Conservation (phyloP, 1,140 invertebrate genomes). For the Lethrus apterus region DNA sequence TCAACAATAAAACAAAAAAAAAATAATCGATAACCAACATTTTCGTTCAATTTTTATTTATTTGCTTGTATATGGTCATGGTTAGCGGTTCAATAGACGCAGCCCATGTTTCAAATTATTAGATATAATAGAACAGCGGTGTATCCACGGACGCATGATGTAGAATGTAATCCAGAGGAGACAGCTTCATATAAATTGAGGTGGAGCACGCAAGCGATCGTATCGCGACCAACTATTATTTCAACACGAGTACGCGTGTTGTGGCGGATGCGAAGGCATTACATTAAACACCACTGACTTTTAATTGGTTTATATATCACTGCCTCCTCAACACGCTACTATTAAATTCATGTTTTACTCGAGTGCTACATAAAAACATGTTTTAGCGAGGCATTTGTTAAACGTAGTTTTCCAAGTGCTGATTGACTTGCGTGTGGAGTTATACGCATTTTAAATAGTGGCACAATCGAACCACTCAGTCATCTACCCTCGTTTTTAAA, state of each 20-base stretch:
- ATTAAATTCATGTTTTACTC: constrained; percentile 20
- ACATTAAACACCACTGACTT: constrained; percentile 36
- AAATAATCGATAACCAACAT: too few relatives aligned
- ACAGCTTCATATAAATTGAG: constrained; percentile 18
- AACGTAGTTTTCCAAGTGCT: constrained; percentile 1
- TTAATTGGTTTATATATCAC: constrained; percentile 38
- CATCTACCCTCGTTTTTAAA: neutral
- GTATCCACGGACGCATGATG: neutral
- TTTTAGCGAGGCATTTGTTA: constrained; percentile 11
- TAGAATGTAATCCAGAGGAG: constrained; percentile 14
- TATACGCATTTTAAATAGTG: neutral
- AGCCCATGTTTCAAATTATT: too few relatives aligned
- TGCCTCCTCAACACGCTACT: constrained; percentile 23
- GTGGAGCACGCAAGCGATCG: constrained; percentile 18
- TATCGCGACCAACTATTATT: constrained; percentile 29
- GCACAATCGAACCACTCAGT: too few relatives aligned
- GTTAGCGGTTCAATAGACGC: too few relatives aligned
- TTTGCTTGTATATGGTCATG: too few relatives aligned
- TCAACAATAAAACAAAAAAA: too few relatives aligned
- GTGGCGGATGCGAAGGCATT: constrained; percentile 33
- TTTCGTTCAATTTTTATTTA: too few relatives aligned
- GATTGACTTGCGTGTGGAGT: neutral
- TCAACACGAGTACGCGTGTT: constrained; percentile 34
- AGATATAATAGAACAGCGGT: too few relatives aligned
- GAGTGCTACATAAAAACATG: constrained; percentile 7